Evolutionary conservation across 2,113 vertebrate species (phyloP).

Genomic region (Octodon degus): DNA sequence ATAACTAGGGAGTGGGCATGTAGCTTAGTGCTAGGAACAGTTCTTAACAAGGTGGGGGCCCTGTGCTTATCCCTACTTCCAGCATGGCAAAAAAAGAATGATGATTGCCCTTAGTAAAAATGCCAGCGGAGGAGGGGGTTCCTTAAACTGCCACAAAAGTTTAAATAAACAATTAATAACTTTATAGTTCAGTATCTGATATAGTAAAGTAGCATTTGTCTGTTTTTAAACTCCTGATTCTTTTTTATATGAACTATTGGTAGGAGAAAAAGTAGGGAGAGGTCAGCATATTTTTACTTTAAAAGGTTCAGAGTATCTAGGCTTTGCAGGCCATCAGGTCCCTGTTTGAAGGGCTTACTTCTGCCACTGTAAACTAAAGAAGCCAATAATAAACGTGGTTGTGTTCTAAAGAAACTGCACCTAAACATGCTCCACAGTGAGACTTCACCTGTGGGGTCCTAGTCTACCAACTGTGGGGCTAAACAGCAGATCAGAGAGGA

Average conservation of each 20-base stretch:
- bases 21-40: not conserved
- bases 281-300: not conserved
- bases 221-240: not conserved
- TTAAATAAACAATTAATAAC: slow-evolving; percentile 20
- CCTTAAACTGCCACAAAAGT: not conserved
- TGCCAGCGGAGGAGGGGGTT: not conserved
- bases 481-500: not conserved
- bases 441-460: not conserved
- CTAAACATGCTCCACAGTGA: not conserved
- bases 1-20: not conserved
- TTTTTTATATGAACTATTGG: slow-evolving; percentile 12
- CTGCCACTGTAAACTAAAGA: not conserved
- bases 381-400: not conserved
- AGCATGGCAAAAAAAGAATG: not conserved
- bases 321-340: not conserved
- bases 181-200: slow-evolving; percentile 6
- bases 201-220: slow-evolving; percentile 27
- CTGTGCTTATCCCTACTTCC: not conserved
- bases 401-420: not conserved
- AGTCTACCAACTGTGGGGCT: not conserved
- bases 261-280: not conserved
- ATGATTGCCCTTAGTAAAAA: slow-evolving; percentile 24
- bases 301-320: not conserved
- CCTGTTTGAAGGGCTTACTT: not conserved
- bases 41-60: not conserved